These are phyloP conservation scores for Alentia gelatinosa DNA, from an alignment of 2,888 invertebrate genomes.

Conservation along the genomic window DNA sequence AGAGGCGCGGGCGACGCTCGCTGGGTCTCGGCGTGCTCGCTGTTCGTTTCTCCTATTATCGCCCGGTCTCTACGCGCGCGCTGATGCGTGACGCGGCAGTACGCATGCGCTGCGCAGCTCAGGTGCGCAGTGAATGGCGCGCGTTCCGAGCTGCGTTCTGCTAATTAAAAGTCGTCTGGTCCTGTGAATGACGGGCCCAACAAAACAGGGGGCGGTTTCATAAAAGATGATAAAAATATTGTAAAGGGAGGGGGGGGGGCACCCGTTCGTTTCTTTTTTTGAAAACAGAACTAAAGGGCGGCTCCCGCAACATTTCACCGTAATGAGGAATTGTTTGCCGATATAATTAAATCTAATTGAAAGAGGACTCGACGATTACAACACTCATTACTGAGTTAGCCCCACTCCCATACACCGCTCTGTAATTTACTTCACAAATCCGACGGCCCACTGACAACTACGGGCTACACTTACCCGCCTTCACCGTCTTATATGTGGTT, in stretches of 20 bases:
- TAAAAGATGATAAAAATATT: background rate
- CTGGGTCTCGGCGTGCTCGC: too few relatives aligned
- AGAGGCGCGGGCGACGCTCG: background rate
- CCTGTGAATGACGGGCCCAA: background rate
- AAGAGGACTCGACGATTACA: background rate
- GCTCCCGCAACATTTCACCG: slow-evolving; percentile 19
- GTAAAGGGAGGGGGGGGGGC: too few relatives aligned
- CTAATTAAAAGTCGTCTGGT: slow-evolving; percentile 16
- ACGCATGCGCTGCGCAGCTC: slow-evolving; percentile 49
- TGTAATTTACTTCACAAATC: slow-evolving; percentile 14
- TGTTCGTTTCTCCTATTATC: too few relatives aligned
- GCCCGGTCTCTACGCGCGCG: too few relatives aligned
- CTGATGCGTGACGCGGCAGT: slow-evolving; percentile 9
- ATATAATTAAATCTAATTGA: slow-evolving; percentile 44
- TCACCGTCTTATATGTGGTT: background rate
- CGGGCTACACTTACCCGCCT: background rate
- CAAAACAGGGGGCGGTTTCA: background rate
- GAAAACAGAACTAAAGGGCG: background rate
- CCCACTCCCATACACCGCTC: background rate
- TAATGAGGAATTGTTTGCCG: slow-evolving; percentile 48
- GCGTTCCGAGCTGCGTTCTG: background rate
- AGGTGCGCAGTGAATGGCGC: slow-evolving; percentile 46
- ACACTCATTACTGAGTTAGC: background rate
- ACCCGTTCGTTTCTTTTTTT: too few relatives aligned
- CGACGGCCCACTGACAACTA: background rate